Evolutionary conservation across 2,113 vertebrate species (phyloP).

Genomic region (Trogon surrucura): DNA sequence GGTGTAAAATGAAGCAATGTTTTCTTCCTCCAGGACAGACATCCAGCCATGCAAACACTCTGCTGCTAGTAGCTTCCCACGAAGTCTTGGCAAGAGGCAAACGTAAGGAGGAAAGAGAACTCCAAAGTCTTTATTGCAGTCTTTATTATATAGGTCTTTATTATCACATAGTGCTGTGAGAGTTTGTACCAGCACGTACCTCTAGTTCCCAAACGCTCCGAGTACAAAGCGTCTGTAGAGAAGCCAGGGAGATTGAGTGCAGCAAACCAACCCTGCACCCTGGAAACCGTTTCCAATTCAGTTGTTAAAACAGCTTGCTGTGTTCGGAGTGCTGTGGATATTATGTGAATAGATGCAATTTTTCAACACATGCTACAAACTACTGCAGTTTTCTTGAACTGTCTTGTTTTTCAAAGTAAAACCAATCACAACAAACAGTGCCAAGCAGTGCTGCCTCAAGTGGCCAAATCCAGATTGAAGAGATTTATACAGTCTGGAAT

Average conservation of each 20-base stretch:
- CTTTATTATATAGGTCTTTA: too few relatives aligned
- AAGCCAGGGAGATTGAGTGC: rapidly evolving
- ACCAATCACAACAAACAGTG: not conserved
- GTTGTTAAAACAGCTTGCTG: not conserved
- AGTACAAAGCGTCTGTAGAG: rapidly evolving
- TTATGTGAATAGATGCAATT: not conserved
- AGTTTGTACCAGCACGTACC: rapidly evolving
- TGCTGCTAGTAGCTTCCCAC: not conserved
- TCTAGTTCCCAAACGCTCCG: not conserved
- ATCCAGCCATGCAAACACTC: not conserved
- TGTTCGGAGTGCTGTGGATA: not conserved
- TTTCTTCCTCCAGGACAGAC: not conserved
- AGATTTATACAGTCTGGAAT: not conserved
- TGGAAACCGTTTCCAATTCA: not conserved
- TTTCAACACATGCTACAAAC: not conserved
- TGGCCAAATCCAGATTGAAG: not conserved
- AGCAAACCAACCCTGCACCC: not conserved
- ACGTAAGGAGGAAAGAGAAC: not conserved
- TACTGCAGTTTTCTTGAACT: not conserved
- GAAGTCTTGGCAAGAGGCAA: not conserved
- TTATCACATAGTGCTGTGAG: too few relatives aligned
- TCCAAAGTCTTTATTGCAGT: not conserved
- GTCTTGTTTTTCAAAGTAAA: not conserved
- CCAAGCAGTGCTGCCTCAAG: not conserved
- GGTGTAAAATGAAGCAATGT: not conserved